Percentiles rank a stretch among this genome's conserved stretches.
Conservation (phyloP, 2,888 invertebrate genomes). For the Cepaea hortensis region DNA sequence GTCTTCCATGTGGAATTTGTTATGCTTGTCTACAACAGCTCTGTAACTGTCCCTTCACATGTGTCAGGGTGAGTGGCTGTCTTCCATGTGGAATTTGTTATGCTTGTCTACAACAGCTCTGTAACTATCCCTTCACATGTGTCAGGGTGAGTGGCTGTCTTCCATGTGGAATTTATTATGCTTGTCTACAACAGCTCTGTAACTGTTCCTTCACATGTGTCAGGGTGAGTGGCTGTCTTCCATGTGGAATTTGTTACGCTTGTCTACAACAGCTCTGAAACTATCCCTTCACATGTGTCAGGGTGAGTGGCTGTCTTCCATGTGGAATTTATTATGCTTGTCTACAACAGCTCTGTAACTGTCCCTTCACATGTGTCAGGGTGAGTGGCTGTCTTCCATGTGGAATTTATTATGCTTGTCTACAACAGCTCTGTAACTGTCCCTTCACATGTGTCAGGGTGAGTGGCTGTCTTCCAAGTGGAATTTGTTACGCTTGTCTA, state of each 20-base stretch:
- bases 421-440: no score
- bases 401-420: background rate
- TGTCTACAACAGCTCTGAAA: no score
- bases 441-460: no score
- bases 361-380: no score
- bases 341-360: no score
- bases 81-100: background rate
- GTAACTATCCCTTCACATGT: no score
- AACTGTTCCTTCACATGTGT: no score
- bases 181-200: no score
- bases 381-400: slow-evolving; percentile 60
- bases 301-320: slow-evolving; percentile 64
- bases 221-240: slow-evolving; percentile 66
- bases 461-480: slow-evolving; percentile 49
- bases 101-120: background rate
- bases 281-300: no score
- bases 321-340: background rate
- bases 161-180: background rate
- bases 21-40: background rate
- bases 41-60: no score
- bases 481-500: background rate
- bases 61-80: slow-evolving; percentile 69
- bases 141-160: slow-evolving; percentile 68
- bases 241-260: background rate
- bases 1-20: background rate